Evolutionary conservation across 1,140 invertebrate species (phyloP), one percentile per base, ranked within the genome.

Genomic region (Caenorhabditis latens): DNA sequence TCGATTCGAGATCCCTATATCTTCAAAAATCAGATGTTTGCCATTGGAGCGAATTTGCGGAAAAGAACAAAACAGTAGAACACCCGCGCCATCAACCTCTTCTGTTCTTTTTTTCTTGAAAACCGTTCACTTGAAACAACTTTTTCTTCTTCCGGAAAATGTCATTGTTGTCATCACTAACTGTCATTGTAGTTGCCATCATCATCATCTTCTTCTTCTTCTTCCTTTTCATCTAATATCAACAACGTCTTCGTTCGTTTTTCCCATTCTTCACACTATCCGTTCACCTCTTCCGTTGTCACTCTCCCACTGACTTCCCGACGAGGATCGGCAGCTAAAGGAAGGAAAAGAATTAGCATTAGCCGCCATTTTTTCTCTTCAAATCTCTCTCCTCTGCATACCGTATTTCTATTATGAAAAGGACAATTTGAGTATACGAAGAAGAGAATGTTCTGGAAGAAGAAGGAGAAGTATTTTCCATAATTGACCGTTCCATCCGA

Each of bases 271-370:
- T 46, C 42, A 71, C 65, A 71, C 65, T 16, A 40, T 43, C 32
- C 61, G 61, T 32, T 63, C 61, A 63, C 24, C 61, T 71, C 65
- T 71, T 71, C 65, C 65, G 65, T 71, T 71, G 65, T 71, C 42
- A 43, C 42, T 71, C 42, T 71, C 42, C 42, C 42, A 42, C 4
- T 40, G 40, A 40, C 24, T 63, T 63, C 65, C 65, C 40, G 65
- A 40, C 4, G 65, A n/a, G 42, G 40, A 43, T 71, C 42, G 65
- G 65, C 65, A 46, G 65, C 65, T 46, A 71, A 46, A 14, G 40
- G 9, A 53, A 53, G 9, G 16, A 53, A 11, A 71, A 46, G 65
- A 71, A 71, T 71, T 71, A 71, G 42, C 65, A 65, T 65, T 40
- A 65, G 61, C 32, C 32, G 21, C 40, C 8, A 40, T 9, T 65